Conservation (phyloP, 2,888 invertebrate genomes). For the Leptopilina myrica region DNA sequence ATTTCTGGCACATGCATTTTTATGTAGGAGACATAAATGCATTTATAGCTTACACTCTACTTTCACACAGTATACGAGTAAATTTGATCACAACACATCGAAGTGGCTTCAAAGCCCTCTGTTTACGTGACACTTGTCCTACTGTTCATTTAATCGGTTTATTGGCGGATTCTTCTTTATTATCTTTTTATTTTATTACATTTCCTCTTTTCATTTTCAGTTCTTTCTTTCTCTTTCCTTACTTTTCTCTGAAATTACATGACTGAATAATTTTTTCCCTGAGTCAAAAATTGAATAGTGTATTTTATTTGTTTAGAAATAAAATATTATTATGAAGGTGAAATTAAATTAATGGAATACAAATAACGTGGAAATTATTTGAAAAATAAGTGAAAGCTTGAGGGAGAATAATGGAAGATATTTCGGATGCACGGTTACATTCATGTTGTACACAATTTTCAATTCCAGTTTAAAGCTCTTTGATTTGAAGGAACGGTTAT, state of each 20-base stretch:
- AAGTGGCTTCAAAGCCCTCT: slow-evolving; percentile 20
- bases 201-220: neutral
- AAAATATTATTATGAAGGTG: too few species aligned
- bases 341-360: neutral
- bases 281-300: too few species aligned
- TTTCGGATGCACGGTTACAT: neutral
- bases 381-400: neutral
- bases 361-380: too few species aligned
- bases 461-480: neutral
- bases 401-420: neutral
- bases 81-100: slow-evolving; percentile 23
- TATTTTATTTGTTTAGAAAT: too few species aligned
- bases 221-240: neutral
- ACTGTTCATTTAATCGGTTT: slow-evolving; percentile 2
- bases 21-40: slow-evolving; percentile 24
- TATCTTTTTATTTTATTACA: neutral
- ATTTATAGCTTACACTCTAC: slow-evolving; percentile 17
- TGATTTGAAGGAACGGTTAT: neutral
- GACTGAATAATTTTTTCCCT: too few species aligned
- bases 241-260: neutral
- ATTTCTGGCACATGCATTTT: neutral
- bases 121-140: slow-evolving; percentile 15
- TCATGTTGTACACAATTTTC: neutral
- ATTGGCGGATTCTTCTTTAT: neutral
- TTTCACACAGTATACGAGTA: slow-evolving; percentile 2